A percentile compares a stretch with the other conserved stretches of the same genome.
These are phyloP conservation scores for Nemotelus pantherinus DNA, from an alignment of 2,888 invertebrate genomes.

Conservation along the genomic window DNA sequence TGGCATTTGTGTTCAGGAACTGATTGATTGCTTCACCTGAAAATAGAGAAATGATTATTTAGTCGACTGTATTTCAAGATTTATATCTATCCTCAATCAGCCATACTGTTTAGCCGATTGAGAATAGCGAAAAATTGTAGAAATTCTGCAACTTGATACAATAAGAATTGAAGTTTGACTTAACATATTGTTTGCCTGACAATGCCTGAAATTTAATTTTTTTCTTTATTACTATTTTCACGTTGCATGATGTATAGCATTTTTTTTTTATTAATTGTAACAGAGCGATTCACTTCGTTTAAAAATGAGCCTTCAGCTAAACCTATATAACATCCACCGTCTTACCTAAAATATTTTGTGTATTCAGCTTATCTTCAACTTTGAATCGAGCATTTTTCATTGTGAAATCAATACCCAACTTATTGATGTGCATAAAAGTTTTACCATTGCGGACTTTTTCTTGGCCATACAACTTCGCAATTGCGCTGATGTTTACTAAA, in stretches of 20 bases:
- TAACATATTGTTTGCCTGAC: too few relatives aligned
- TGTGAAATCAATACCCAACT: constrained; percentile 76
- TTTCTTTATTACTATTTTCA: too few relatives aligned
- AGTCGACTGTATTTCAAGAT: background rate
- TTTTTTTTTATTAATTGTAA: too few relatives aligned
- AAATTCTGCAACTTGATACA: too few relatives aligned
- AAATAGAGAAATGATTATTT: background rate
- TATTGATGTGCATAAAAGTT: constrained; percentile 75
- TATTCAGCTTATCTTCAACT: constrained; percentile 77
- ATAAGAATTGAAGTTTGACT: too few relatives aligned
- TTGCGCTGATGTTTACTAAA: constrained; percentile 76
- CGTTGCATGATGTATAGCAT: too few relatives aligned
- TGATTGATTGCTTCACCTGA: constrained; percentile 84
- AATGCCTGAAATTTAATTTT: too few relatives aligned
- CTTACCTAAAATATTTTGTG: constrained; percentile 79
- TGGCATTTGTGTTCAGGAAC: constrained; percentile 82
- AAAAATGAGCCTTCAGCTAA: too few relatives aligned
- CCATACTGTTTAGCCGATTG: too few relatives aligned
- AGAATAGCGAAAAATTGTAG: too few relatives aligned
- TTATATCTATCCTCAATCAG: too few relatives aligned
- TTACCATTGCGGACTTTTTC: constrained; percentile 70
- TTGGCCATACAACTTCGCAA: constrained; percentile 76
- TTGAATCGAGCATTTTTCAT: constrained; percentile 76
- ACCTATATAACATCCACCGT: background rate
- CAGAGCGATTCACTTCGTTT: too few relatives aligned